Evolutionary conservation across 2,113 vertebrate species (phyloP), one percentile per base, ranked within the genome.

Genomic region (Xiphophorus hellerii): DNA sequence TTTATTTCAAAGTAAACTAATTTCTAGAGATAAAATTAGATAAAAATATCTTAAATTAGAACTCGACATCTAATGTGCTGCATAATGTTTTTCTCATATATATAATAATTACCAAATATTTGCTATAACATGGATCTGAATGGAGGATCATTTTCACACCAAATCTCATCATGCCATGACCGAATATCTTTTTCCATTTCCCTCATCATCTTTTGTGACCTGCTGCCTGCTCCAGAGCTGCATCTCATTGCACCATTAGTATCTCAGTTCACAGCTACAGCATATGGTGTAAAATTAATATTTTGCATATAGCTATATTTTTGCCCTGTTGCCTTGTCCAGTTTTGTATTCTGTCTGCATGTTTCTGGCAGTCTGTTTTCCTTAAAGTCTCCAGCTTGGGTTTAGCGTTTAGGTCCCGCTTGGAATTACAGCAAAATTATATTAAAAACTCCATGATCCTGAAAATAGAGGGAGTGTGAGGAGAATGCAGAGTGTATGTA

Each of bases 191-290:
- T 74, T 29, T 15, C 35, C 27, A 29, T 28, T 62, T 54, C 48
- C 68, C 35, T 84, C 67, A 65, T 70, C 51, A 78, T 8, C 61
- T 31, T 25, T 7, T 7, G 69, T 78, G 78, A 68, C 69, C 70
- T 27, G 76, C 61, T 48, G 54, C 31, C 42, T 64, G 35, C 65
- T 44, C 79, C 58, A 27, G 73, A 48, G 48, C 73, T 65, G 63
- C 44, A 60, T 54, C 54, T 71, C 29, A 64, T 78, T 69, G 73
- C 31, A 64, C 58, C 51, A 68, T 78, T 64, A 33, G 11, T 69
- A 22, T 67, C 54, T 75, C 28, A 62, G 63, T 71, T 27, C 15
- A 22, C 66, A 31, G 8, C 31, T 37, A 64, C 62, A 64, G 15
- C 29, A 29, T 30, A 33, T 70, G 22, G 30, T 70, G 3, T n/a